Conservation (phyloP, 2,113 vertebrate genomes). For the Myanophis thanlyinensis region DNA sequence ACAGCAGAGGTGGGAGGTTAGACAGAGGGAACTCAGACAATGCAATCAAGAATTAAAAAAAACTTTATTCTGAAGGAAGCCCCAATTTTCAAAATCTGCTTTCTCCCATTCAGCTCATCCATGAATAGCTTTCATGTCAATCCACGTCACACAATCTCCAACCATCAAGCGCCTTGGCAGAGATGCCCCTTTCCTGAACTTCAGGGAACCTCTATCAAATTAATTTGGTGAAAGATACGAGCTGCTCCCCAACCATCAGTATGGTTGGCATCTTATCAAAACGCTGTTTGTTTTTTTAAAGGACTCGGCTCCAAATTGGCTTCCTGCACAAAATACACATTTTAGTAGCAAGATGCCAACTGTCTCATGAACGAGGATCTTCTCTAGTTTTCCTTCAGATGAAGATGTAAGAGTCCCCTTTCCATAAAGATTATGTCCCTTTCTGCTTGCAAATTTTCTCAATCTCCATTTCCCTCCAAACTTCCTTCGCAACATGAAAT, state of each 20-base stretch:
- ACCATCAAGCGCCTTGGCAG: not conserved
- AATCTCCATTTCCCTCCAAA: not conserved
- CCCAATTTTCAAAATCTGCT: not conserved
- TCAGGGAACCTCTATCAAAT: not conserved
- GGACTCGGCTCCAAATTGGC: conserved; percentile 18
- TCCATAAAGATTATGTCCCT: not conserved
- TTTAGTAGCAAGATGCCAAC: conserved; percentile 6
- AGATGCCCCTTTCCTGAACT: not conserved
- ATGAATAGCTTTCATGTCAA: not conserved
- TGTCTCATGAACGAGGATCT: not conserved
- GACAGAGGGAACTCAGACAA: not conserved
- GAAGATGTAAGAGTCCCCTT: not conserved
- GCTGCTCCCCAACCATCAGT: not conserved
- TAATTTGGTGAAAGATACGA: conserved; percentile 4
- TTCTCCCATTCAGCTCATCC: not conserved
- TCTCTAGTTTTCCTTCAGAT: not conserved
- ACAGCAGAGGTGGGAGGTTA: not conserved
- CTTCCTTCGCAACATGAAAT: not conserved
- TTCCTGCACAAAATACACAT: conserved; percentile 7
- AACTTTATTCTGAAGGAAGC: not conserved
- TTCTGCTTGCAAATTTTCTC: not conserved
- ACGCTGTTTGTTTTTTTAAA: conserved; percentile 5
- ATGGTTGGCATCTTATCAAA: conserved; percentile 30
- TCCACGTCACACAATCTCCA: not conserved
- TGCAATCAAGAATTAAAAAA: too few species aligned